Evolutionary conservation across 2,888 invertebrate genomes (phyloP).

Genomic region (Acrobasis suavella): DNA sequence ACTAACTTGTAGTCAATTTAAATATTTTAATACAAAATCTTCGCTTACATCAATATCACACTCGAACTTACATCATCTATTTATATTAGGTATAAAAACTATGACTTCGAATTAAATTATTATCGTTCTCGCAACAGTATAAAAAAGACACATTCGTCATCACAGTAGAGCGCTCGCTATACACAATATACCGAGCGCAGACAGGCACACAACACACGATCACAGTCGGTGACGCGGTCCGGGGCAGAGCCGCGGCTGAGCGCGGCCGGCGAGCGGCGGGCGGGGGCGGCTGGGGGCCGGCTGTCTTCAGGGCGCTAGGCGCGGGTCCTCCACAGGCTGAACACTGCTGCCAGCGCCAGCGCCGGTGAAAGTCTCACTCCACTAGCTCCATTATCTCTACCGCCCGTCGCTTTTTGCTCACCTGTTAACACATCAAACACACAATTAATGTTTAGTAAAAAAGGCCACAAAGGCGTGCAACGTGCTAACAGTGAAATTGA

Average conservation of each 20-base stretch:
- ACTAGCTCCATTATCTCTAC: slow-evolving; percentile 13
- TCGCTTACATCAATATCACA: slow-evolving; percentile 81
- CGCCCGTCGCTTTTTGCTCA: slow-evolving; percentile 28
- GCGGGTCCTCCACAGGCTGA: slow-evolving; percentile 18
- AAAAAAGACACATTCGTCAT: slow-evolving; percentile 70
- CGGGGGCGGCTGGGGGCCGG: slow-evolving; percentile 25
- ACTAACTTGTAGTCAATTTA: slow-evolving; percentile 46
- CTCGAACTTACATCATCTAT: slow-evolving; percentile 82
- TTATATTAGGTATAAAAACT: slow-evolving; percentile 82
- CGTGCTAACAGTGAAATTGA: slow-evolving; percentile 12
- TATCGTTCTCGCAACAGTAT: slow-evolving; percentile 73
- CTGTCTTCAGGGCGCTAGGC: slow-evolving; percentile 12
- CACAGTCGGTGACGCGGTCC: slow-evolving; percentile 73
- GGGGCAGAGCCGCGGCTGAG: slow-evolving; percentile 31
- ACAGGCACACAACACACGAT: slow-evolving; percentile 67
- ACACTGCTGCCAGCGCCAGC: slow-evolving; percentile 37
- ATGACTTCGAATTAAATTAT: slow-evolving; percentile 81
- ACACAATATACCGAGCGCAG: slow-evolving; percentile 71
- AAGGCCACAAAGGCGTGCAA: background rate
- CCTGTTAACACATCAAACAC: slow-evolving; percentile 32
- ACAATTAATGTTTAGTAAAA: slow-evolving; percentile 1
- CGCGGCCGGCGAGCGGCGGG: slow-evolving; percentile 21
- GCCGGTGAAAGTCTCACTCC: slow-evolving; percentile 8
- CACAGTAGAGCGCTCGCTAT: slow-evolving; percentile 72
- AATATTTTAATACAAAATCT: slow-evolving; percentile 78